Evolutionary conservation across 2,888 invertebrate species (phyloP).

Genomic region (Morpho helenor): DNA sequence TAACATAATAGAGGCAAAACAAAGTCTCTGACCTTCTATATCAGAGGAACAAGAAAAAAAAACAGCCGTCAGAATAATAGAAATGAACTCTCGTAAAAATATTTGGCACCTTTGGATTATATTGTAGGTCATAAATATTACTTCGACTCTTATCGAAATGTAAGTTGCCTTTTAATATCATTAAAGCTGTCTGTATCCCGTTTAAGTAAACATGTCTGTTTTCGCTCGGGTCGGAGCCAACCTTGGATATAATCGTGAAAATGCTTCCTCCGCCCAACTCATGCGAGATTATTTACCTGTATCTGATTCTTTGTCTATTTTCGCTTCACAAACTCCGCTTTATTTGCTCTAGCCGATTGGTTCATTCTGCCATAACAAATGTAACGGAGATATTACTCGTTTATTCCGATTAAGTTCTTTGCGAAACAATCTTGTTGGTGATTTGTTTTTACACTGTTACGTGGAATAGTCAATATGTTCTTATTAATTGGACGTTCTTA

Average conservation of each 20-base stretch:
- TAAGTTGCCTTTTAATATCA: slow-evolving; percentile 25
- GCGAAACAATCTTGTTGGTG: slow-evolving; percentile 41
- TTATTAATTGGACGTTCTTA: slow-evolving; percentile 1
- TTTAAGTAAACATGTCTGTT: slow-evolving; percentile 42
- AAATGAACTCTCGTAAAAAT: too few species aligned
- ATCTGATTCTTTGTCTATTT: slow-evolving; percentile 73
- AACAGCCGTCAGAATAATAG: too few species aligned
- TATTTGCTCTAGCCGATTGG: slow-evolving; percentile 70
- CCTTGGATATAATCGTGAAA: slow-evolving; percentile 51
- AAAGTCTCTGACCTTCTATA: too few species aligned
- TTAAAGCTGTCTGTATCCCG: slow-evolving; percentile 26
- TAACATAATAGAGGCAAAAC: too few species aligned
- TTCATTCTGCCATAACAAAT: slow-evolving; percentile 68
- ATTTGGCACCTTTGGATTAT: neutral
- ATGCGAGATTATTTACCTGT: slow-evolving; percentile 71
- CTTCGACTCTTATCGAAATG: slow-evolving; percentile 10
- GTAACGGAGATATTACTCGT: slow-evolving; percentile 65
- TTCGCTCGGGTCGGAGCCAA: slow-evolving; percentile 39
- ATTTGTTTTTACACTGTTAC: slow-evolving; percentile 30
- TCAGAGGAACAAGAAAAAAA: too few species aligned
- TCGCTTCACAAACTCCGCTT: slow-evolving; percentile 66
- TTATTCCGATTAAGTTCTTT: slow-evolving; percentile 56
- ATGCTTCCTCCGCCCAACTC: slow-evolving; percentile 55
- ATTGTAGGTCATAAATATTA: slow-evolving; percentile 3
- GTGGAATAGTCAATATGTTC: slow-evolving; percentile 19